Conservation (phyloP, 2,113 vertebrate species). For the Ovibos moschatus region DNA sequence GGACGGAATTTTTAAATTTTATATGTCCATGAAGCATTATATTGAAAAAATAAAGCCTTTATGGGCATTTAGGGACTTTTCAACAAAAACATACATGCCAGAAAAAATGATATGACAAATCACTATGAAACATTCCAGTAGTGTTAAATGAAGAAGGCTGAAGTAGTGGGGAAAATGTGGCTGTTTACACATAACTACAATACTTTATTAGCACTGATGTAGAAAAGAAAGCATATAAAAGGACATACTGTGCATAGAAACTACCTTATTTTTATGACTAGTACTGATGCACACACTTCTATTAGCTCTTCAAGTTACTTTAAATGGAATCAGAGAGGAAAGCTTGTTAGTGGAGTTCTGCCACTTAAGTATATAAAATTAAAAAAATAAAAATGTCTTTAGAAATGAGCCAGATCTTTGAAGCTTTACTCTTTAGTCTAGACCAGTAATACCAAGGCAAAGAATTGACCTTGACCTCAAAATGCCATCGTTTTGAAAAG, state of each 20-base stretch:
- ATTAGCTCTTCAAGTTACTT: constrained; percentile 24
- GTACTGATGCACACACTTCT: background rate
- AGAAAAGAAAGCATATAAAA: constrained; percentile 10
- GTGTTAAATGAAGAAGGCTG: constrained; percentile 21
- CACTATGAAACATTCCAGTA: constrained; percentile 23
- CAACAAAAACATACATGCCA: constrained; percentile 34
- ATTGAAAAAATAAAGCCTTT: constrained; percentile 23
- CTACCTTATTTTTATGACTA: constrained; percentile 47
- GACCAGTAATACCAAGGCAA: background rate
- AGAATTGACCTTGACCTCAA: background rate
- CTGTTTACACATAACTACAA: constrained; percentile 33
- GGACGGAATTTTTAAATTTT: constrained; percentile 23
- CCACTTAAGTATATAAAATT: constrained; percentile 9
- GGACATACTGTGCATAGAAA: constrained; percentile 44
- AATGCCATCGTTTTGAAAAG: background rate
- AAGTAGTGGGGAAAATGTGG: background rate
- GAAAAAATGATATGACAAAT: constrained; percentile 31
- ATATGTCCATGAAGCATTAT: constrained; percentile 1
- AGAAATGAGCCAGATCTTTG: background rate
- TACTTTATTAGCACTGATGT: constrained; percentile 32
- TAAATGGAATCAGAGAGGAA: background rate
- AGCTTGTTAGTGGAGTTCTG: background rate
- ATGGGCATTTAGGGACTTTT: background rate
- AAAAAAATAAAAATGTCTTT: constrained; percentile 11
- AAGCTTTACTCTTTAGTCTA: constrained; percentile 19